phyloP scores from a whole-genome alignment of 2,888 invertebrate species.

The Ephialtes manifestator region DNA sequence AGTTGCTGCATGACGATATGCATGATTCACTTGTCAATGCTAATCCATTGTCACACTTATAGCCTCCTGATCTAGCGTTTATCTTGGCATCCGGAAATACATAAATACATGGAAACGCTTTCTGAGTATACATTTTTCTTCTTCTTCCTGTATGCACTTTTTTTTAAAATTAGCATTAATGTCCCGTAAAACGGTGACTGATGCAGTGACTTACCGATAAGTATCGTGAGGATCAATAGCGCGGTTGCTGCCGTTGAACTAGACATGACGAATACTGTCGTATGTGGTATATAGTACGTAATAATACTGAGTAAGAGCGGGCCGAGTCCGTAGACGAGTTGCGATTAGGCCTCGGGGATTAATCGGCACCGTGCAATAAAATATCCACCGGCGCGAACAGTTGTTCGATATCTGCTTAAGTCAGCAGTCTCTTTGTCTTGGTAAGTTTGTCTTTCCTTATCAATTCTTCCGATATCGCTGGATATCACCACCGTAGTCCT shows the following conservation, averaged over 20 bases:
- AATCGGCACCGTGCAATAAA: constrained; percentile 29
- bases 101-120: neutral
- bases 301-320: constrained; percentile 25
- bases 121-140: neutral
- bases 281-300: neutral
- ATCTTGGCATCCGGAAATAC: constrained; percentile 15
- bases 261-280: constrained; percentile 59
- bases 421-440: neutral
- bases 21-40: neutral
- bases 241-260: constrained; percentile 40
- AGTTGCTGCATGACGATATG: no score
- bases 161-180: neutral
- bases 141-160: neutral
- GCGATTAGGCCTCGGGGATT: constrained; percentile 18
- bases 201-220: constrained; percentile 57
- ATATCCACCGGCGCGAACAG: constrained; percentile 12
- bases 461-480: constrained; percentile 33
- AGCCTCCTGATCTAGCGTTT: neutral
- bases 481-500: constrained; percentile 44
- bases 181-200: neutral
- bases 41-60: neutral
- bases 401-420: constrained; percentile 15
- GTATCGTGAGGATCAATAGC: constrained; percentile 47
- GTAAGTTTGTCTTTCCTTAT: constrained; percentile 27
- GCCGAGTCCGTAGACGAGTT: neutral